Percentiles rank a stretch among this genome's conserved stretches.
phyloP scores from a whole-genome alignment of 1,140 invertebrate genomes.

The Helicoverpa zea region DNA sequence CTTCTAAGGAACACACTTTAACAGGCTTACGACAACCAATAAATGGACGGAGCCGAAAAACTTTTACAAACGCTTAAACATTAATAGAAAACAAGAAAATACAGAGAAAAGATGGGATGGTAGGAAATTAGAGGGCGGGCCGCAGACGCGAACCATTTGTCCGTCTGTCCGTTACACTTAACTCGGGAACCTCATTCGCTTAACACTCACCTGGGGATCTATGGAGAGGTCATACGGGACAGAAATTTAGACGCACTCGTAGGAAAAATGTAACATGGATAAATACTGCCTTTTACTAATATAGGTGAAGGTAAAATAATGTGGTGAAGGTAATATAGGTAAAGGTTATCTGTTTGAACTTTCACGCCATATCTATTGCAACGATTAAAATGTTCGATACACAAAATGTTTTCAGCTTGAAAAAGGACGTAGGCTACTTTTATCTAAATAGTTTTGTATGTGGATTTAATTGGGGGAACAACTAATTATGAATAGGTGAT shows the following conservation, averaged over 20 bases:
- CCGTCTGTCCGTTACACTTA: constrained; percentile 56
- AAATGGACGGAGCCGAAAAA: neutral
- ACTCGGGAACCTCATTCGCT: constrained; percentile 56
- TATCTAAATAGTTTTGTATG: too few species aligned
- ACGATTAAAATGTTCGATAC: neutral
- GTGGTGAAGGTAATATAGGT: too few species aligned
- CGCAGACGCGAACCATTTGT: constrained; percentile 54
- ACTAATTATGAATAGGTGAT: too few species aligned
- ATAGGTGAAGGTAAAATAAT: too few species aligned
- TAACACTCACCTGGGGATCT: constrained; percentile 62
- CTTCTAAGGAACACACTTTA: neutral
- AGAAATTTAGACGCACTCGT: neutral
- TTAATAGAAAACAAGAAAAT: constrained; percentile 49
- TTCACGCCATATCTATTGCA: too few species aligned
- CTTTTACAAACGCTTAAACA: constrained; percentile 35
- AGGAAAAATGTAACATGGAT: neutral
- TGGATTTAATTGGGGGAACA: too few species aligned
- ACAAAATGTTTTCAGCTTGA: too few species aligned
- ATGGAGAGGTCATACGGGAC: constrained; percentile 12
- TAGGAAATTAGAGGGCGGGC: constrained; percentile 49
- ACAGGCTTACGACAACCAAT: constrained; percentile 10
- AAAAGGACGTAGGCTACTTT: too few species aligned
- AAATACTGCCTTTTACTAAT: too few species aligned
- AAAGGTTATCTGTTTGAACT: too few species aligned
- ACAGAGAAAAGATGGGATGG: constrained; percentile 35